Percentiles rank a stretch among this genome's conserved stretches.
phyloP scores from a whole-genome alignment of 92 coral and sea anemone species.

The Porites rus region DNA sequence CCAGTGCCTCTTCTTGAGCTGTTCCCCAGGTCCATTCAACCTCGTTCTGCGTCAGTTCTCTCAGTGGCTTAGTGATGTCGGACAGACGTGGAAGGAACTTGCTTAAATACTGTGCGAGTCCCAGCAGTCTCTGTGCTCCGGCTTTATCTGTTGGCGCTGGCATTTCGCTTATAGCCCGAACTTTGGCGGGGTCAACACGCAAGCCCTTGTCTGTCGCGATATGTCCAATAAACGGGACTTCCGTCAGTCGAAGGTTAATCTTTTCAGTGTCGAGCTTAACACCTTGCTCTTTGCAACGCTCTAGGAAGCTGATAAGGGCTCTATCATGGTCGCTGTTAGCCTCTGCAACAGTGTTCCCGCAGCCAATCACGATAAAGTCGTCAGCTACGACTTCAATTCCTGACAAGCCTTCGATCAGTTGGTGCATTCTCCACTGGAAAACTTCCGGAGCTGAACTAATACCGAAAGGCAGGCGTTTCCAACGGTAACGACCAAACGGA shows the following conservation, averaged over 20 bases:
- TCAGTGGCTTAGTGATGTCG: neutral
- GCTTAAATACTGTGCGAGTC: too few species aligned
- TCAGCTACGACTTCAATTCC: slow-evolving; percentile 53
- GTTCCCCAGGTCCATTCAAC: slow-evolving; percentile 41
- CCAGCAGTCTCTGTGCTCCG: slow-evolving; percentile 49
- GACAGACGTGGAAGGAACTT: slow-evolving; percentile 49
- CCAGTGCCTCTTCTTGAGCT: slow-evolving; percentile 41
- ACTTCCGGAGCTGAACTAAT: neutral
- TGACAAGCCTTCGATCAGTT: slow-evolving; percentile 8
- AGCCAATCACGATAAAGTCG: slow-evolving; percentile 51
- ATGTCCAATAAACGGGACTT: slow-evolving; percentile 46
- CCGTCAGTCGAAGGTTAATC: slow-evolving; percentile 43
- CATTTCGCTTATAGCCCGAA: slow-evolving; percentile 53
- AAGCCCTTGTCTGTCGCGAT: slow-evolving; percentile 43
- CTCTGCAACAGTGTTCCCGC: slow-evolving; percentile 28
- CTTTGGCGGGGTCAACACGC: slow-evolving; percentile 56
- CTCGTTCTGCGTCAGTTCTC: slow-evolving; percentile 23
- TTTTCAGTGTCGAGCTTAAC: neutral
- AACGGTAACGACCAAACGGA: slow-evolving; percentile 3
- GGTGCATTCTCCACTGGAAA: neutral
- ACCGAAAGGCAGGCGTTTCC: too few species aligned
- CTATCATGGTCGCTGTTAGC: slow-evolving; percentile 32
- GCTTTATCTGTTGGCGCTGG: slow-evolving; percentile 60
- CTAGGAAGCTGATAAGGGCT: too few species aligned
- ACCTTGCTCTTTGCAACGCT: too few species aligned